Percentiles rank a stretch among this genome's conserved stretches.
Evolutionary conservation across 2,888 invertebrate species (phyloP).

Genomic region (Chymomyza caudatula): DNA sequence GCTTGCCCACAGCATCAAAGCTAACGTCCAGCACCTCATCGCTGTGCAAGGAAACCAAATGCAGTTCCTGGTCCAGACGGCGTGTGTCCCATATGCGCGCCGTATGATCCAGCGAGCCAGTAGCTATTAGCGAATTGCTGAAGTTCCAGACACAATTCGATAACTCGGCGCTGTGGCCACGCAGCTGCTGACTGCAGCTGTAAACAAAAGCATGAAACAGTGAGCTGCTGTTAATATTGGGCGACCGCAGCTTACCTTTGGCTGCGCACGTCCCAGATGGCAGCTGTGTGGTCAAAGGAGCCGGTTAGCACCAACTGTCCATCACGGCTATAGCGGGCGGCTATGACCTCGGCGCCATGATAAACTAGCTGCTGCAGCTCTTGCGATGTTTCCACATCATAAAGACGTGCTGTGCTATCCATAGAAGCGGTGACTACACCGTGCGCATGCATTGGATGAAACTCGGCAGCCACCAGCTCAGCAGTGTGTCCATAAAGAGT

Average conservation of each 20-base stretch:
- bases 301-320: conserved; percentile 86
- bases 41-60: conserved; percentile 82
- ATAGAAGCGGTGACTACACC: conserved; percentile 86
- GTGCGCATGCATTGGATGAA: conserved; percentile 81
- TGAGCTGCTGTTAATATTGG: no score
- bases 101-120: conserved; percentile 85
- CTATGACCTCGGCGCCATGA: conserved; percentile 87
- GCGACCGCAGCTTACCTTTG: conserved; percentile 79
- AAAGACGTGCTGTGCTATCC: conserved; percentile 86
- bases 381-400: conserved; percentile 83
- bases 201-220: neutral
- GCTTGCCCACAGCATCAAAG: conserved; percentile 86
- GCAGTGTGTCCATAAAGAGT: conserved; percentile 87
- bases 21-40: conserved; percentile 87
- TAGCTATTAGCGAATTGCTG: conserved; percentile 83
- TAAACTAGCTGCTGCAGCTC: conserved; percentile 82
- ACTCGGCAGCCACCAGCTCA: conserved; percentile 85
- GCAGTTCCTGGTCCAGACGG: conserved; percentile 78
- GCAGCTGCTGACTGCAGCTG: conserved; percentile 81
- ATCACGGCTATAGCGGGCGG: conserved; percentile 84
- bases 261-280: conserved; percentile 86
- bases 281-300: conserved; percentile 88
- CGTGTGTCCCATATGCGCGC: conserved; percentile 85
- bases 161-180: conserved; percentile 84
- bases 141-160: conserved; percentile 86